Conservation (phyloP, 2,888 invertebrate genomes). For the Caenorhabditis doughertyi region DNA sequence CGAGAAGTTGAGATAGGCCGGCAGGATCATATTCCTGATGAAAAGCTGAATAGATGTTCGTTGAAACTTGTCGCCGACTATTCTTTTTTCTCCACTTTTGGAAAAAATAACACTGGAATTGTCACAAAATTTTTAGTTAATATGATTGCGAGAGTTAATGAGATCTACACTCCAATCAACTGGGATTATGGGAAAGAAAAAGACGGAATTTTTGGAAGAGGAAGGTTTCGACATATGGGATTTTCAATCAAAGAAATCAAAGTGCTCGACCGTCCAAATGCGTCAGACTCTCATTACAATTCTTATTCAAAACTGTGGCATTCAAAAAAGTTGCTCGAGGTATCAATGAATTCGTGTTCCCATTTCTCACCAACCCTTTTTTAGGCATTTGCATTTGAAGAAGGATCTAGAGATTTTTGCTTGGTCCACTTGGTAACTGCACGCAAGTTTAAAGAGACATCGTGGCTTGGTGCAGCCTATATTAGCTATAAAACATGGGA, state of each 20-base stretch:
- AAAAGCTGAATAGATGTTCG: conserved; percentile 64
- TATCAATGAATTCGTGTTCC: background rate
- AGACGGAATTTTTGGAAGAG: conserved; percentile 49
- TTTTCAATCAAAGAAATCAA: conserved; percentile 70
- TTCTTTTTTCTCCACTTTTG: conserved; percentile 63
- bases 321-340: conserved; percentile 24
- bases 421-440: conserved; percentile 67
- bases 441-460: conserved; percentile 54
- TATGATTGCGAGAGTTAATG: conserved; percentile 67
- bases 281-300: conserved; percentile 62
- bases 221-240: conserved; percentile 68
- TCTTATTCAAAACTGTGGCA: conserved; percentile 30
- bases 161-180: conserved; percentile 66
- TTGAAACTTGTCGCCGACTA: conserved; percentile 70
- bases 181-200: conserved; percentile 67
- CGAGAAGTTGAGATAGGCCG: background rate
- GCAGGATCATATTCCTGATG: conserved; percentile 26
- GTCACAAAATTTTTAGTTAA: conserved; percentile 66
- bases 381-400: conserved; percentile 62
- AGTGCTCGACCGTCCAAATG: conserved; percentile 59
- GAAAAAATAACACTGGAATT: conserved; percentile 59
- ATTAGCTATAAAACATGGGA: conserved; percentile 25
- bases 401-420: conserved; percentile 65
- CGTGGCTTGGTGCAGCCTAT: conserved; percentile 52
- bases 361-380: no score